Evolutionary conservation across 1,140 invertebrate genomes (phyloP).

Genomic region (Drosophila leontia): DNA sequence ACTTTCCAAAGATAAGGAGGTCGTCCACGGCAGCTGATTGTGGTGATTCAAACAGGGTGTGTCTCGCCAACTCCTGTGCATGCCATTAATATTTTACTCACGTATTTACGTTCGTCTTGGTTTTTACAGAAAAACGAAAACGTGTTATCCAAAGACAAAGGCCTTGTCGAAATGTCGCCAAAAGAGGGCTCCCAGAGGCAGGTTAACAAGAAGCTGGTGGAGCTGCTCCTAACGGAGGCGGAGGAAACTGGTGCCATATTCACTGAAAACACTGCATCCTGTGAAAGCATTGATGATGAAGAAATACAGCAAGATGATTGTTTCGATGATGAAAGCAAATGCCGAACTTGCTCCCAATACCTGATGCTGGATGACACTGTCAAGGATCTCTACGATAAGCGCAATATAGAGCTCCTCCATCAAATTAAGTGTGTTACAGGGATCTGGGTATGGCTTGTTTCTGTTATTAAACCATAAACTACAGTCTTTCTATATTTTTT

Average conservation of each 20-base stretch:
- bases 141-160: neutral
- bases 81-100: slow-evolving; percentile 12
- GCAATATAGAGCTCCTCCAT: slow-evolving; percentile 44
- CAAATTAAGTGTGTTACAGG: slow-evolving; percentile 56
- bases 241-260: slow-evolving; percentile 6
- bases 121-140: neutral
- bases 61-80: slow-evolving; percentile 21
- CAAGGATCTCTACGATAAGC: slow-evolving; percentile 42
- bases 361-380: slow-evolving; percentile 24
- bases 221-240: slow-evolving; percentile 11
- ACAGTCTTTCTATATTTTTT: neutral
- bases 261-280: slow-evolving; percentile 15
- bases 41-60: slow-evolving; percentile 59
- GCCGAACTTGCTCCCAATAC: slow-evolving; percentile 46
- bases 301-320: neutral
- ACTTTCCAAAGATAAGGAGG: slow-evolving; percentile 44
- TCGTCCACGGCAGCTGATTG: slow-evolving; percentile 20
- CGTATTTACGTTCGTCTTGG: neutral
- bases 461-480: neutral
- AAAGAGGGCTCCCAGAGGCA: neutral
- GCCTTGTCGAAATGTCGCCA: neutral
- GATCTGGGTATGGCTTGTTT: slow-evolving; percentile 34
- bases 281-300: neutral
- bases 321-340: slow-evolving; percentile 4
- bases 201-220: slow-evolving; percentile 12